A percentile compares a stretch with the other conserved stretches of the same genome.
phyloP scores from a whole-genome alignment of 1,140 invertebrate genomes.

The Drosophila arawakana region DNA sequence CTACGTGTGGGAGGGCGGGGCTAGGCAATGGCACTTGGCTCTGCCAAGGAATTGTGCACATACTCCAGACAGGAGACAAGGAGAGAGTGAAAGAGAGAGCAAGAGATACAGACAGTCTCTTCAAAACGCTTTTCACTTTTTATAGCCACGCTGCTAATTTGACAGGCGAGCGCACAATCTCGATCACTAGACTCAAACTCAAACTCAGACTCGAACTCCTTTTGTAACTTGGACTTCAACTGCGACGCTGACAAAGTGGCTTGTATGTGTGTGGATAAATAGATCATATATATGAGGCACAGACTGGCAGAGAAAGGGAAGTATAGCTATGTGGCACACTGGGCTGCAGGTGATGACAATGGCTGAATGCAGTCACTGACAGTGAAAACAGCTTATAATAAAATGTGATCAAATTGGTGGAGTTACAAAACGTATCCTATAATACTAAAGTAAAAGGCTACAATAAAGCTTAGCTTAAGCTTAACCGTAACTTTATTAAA shows the following conservation, averaged over 20 bases:
- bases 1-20: conserved; percentile 54
- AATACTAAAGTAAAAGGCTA: no score
- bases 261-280: conserved; percentile 58
- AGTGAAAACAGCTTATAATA: not conserved
- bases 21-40: conserved; percentile 25
- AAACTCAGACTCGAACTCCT: not conserved
- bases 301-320: conserved; percentile 21
- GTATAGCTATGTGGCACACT: conserved; percentile 14
- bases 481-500: no score
- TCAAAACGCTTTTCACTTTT: conserved; percentile 76
- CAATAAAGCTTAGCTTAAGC: no score
- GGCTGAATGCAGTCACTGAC: not conserved
- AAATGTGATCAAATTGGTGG: no score
- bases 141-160: conserved; percentile 76
- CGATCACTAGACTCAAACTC: conserved; percentile 58
- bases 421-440: no score
- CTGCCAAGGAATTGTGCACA: conserved; percentile 14
- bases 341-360: conserved; percentile 23
- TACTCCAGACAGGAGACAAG: conserved; percentile 5
- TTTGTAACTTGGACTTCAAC: conserved; percentile 3
- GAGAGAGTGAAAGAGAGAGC: conserved; percentile 7
- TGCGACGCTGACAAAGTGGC: conserved; percentile 65
- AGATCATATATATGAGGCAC: conserved; percentile 30
- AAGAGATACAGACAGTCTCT: conserved; percentile 17
- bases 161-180: conserved; percentile 77